Base-by-base conservation (phyloP, 30 jellyfish, hydroid and myxozoan genomes). In the Aurelia sp. region DNA sequence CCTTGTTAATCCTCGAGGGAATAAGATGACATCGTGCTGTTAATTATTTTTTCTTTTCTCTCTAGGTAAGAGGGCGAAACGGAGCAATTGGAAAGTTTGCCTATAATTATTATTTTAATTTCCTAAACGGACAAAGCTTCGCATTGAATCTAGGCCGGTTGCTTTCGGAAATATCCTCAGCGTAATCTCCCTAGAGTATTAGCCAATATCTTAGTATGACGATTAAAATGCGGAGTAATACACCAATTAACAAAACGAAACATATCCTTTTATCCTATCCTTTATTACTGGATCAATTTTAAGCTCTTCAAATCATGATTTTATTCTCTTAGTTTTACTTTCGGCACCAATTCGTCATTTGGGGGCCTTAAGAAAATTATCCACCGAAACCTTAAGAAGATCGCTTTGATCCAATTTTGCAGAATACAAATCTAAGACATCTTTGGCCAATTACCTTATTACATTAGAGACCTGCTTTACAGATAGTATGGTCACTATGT, bases 331-430 rank as follows among this genome's bases (percentile, higher is more conserved):
- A 84, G 87, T 74, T 71, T 58, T 35, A 52, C 37, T 31, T 84
- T 84, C 93, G 93, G 93, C 93, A 84, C 93, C 93, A 51, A 44
- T 40, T 60, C 75, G 74, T 44, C 84, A 76, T 87, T 70, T 84
- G 93, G 93, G 93, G 93, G 87, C 93, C 93, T 84, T 18, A 84
- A 70, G 85, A 71, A 35, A 71, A 59, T 50, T 84, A 84, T 84
- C 75, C 84, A 52, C 35, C 78, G 87, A 71, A 61, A 64, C 87
- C 62, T 58, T 84, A 71, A 84, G 93, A 44, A 73, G 93, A 84
- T 84, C 83, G 77, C 51, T 84, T 65, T 71, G 81, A 84, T 84
- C 93, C 93, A 84, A 84, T 84, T 84, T 63, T 62, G 23, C 57
- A 19, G 84, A 71, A 84, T 73, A 59, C 87, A 58, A 72, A 71